Evolutionary conservation across 2,113 vertebrate genomes (phyloP), one percentile per base, ranked within the genome.

Genomic region (Suricata suricatta): DNA sequence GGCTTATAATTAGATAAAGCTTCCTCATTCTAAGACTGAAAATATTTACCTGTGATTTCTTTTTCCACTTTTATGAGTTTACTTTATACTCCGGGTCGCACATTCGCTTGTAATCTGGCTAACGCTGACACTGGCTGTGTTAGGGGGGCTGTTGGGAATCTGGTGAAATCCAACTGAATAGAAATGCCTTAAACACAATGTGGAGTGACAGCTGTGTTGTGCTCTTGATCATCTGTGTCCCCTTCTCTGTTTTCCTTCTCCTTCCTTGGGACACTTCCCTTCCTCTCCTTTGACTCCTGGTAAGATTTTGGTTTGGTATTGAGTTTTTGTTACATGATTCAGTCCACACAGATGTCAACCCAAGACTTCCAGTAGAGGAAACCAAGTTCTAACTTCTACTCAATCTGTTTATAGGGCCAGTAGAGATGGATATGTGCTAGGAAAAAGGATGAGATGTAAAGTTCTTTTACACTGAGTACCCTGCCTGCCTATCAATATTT

Each of bases 291-390:
- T 31, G 33, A 77, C 38, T 44, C 57, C 41, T 33, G 15, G 25
- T 3, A 41, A 76, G 66, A 93, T 29, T 14, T 33, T 66, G 38
- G 27, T 64, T 90, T 38, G 50, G 21, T 81, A 21, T n/a, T 16
- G 52, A 54, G 50, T n/a, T 88, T 94, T 68, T 17, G 68, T 77
- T 79, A 41, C 31, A 63, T 86, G 68, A 44, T 50, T 92, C 44
- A 84, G 33, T 63, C 44, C 31, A 38, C 80, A 72, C 16, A 76
- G 57, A 93, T 33, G 25, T 25, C 4, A 8, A 85, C 11, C 47
- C 54, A 88, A 88, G 54, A 83, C 66, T 93, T 91, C 23, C 29
- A 27, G 33, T 38, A 77, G n/a, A 88, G 95, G 57, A 93, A 81
- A 63, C 21, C 5, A 33, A 64, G 29, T 83, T 29, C 93, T 52